Evolutionary conservation across 2,797 vertebrate species (phyloP).

Genomic region (Moxostoma hubbsi): DNA sequence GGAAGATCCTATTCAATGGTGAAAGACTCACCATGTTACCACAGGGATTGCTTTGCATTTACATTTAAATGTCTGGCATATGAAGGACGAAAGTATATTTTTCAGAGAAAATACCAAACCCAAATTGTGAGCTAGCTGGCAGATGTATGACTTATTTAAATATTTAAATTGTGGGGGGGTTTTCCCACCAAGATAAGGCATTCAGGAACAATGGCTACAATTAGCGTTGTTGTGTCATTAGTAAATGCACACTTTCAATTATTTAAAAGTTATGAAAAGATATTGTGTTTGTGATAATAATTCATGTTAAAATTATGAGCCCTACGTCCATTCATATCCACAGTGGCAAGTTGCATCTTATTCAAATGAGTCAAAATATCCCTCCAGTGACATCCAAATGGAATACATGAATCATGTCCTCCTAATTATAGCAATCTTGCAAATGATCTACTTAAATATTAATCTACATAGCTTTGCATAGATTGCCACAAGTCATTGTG

Average conservation of each 20-base stretch:
- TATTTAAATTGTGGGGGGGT: slow-evolving; percentile 62
- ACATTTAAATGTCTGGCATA: slow-evolving; percentile 66
- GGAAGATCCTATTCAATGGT: slow-evolving; percentile 42
- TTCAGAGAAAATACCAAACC: slow-evolving; percentile 71
- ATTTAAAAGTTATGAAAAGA: slow-evolving; percentile 39
- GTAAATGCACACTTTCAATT: slow-evolving; percentile 24
- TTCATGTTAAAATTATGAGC: slow-evolving; percentile 75
- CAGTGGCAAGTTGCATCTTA: slow-evolving; percentile 78
- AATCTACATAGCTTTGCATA: slow-evolving; percentile 78
- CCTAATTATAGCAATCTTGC: slow-evolving; percentile 82
- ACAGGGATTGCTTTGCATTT: slow-evolving; percentile 66
- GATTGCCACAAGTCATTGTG: slow-evolving; percentile 71
- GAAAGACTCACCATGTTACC: slow-evolving; percentile 36
- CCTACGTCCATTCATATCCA: slow-evolving; percentile 78
- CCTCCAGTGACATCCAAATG: slow-evolving; percentile 77
- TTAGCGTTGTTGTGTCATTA: neutral
- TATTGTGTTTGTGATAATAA: slow-evolving; percentile 74
- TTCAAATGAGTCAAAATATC: slow-evolving; percentile 78
- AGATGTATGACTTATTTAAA: slow-evolving; percentile 73
- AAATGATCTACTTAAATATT: slow-evolving; percentile 83
- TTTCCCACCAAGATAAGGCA: slow-evolving; percentile 64
- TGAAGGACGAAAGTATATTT: slow-evolving; percentile 40
- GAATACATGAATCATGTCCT: slow-evolving; percentile 81
- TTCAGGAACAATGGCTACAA: slow-evolving; percentile 35
- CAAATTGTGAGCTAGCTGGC: slow-evolving; percentile 73